Percentiles rank a stretch among this genome's conserved stretches.
Conservation (phyloP, 2,113 vertebrate genomes). For the Microtus richardsoni region DNA sequence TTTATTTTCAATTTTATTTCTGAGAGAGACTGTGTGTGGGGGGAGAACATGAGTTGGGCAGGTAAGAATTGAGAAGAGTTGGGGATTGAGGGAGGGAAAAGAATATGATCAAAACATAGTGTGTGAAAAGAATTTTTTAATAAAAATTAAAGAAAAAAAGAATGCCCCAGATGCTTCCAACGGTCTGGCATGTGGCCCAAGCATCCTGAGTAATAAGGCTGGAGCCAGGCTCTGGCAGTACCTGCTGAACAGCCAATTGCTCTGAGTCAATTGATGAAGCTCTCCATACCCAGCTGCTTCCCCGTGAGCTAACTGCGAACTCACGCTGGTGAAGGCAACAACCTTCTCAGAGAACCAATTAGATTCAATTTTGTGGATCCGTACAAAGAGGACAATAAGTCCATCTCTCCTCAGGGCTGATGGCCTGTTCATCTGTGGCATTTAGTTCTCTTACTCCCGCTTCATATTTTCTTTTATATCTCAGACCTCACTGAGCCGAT, state of each 20-base stretch:
- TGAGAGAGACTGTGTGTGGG: neutral
- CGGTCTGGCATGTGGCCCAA: slow-evolving; percentile 36
- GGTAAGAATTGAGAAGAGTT: neutral
- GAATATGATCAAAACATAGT: neutral
- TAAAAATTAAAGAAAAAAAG: neutral
- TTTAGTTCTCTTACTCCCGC: neutral
- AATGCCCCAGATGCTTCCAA: neutral
- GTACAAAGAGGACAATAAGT: neutral
- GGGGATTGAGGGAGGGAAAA: neutral
- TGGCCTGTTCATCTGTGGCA: neutral
- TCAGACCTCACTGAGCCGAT: neutral
- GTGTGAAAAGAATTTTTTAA: neutral
- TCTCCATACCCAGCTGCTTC: neutral
- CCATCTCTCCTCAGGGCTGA: neutral
- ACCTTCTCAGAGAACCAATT: neutral
- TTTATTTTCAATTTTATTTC: neutral
- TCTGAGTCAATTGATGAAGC: neutral
- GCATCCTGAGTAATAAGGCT: neutral
- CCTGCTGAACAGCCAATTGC: neutral
- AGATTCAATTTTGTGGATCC: neutral
- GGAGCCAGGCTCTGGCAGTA: slow-evolving; percentile 30
- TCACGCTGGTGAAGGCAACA: neutral
- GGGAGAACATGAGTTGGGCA: neutral
- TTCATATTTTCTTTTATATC: neutral
- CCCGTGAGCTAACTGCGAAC: neutral